phyloP scores from a whole-genome alignment of 2,113 vertebrate species.

The Vicugna pacos region DNA sequence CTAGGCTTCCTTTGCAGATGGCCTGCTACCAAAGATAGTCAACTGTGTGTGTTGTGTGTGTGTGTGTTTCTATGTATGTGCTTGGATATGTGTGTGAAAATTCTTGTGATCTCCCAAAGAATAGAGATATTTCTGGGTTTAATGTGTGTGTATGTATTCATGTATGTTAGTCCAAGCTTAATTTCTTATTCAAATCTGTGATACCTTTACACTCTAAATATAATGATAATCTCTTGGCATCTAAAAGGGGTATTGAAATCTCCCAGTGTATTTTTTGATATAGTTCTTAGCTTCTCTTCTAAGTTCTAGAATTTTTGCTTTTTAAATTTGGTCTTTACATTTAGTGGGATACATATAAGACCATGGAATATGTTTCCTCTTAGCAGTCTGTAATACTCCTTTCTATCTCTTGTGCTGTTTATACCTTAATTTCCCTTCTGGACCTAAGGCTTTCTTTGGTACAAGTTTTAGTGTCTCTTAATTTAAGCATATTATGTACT shows the following conservation, averaged over 20 bases:
- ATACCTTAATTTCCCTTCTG: background rate
- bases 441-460: background rate
- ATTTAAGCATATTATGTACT: background rate
- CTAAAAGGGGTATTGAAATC: background rate
- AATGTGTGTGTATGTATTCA: background rate
- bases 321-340: background rate
- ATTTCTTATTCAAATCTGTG: background rate
- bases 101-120: background rate
- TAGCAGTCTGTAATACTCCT: background rate
- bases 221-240: background rate
- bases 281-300: background rate
- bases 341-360: accelerated
- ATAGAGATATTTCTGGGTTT: background rate
- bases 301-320: background rate
- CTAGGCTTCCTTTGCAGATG: background rate
- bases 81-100: background rate
- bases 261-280: background rate
- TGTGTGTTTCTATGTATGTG: background rate
- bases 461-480: background rate
- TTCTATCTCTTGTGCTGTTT: background rate
- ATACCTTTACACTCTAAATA: background rate
- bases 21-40: background rate
- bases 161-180: background rate
- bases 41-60: background rate
- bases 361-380: background rate